Evolutionary conservation across 2,888 invertebrate genomes (phyloP).

Genomic region (Trachelus stipa): DNA sequence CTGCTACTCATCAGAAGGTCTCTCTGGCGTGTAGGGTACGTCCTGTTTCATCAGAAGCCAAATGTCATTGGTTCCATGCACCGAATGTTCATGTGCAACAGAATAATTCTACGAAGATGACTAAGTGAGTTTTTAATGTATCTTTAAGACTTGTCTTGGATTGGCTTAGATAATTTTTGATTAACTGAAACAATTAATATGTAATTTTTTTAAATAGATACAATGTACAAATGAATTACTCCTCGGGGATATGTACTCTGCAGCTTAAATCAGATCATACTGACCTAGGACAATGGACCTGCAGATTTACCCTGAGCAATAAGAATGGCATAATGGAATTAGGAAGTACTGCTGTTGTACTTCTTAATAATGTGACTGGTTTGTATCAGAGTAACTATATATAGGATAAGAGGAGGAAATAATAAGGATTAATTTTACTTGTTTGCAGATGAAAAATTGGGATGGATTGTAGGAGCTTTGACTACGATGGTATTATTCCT

Average conservation of each 20-base stretch:
- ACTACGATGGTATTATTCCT: slow-evolving; percentile 56
- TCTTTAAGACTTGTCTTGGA: background rate
- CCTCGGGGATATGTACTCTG: slow-evolving; percentile 56
- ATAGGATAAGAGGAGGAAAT: background rate
- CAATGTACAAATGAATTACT: slow-evolving; percentile 53
- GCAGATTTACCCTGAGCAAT: slow-evolving; percentile 48
- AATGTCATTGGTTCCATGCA: slow-evolving; percentile 58
- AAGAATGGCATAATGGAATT: slow-evolving; percentile 45
- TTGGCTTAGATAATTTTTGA: background rate
- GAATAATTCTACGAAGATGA: slow-evolving; percentile 33
- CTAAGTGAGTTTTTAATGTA: slow-evolving; percentile 14
- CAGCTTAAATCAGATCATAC: slow-evolving; percentile 54
- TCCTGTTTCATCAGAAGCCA: slow-evolving; percentile 40
- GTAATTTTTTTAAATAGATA: slow-evolving; percentile 37
- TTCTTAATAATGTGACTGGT: slow-evolving; percentile 52
- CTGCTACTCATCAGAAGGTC: slow-evolving; percentile 57
- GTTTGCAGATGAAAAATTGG: slow-evolving; percentile 54
- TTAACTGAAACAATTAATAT: background rate
- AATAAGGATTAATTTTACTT: slow-evolving; percentile 6
- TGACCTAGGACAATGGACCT: slow-evolving; percentile 62
- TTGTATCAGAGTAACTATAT: slow-evolving; percentile 9
- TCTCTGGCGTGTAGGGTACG: slow-evolving; percentile 59
- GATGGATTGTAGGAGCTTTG: slow-evolving; percentile 61
- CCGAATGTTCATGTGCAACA: slow-evolving; percentile 45
- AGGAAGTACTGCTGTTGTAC: slow-evolving; percentile 54